Conservation (phyloP, 2,888 invertebrate genomes). For the Athripsodes cinereus region DNA sequence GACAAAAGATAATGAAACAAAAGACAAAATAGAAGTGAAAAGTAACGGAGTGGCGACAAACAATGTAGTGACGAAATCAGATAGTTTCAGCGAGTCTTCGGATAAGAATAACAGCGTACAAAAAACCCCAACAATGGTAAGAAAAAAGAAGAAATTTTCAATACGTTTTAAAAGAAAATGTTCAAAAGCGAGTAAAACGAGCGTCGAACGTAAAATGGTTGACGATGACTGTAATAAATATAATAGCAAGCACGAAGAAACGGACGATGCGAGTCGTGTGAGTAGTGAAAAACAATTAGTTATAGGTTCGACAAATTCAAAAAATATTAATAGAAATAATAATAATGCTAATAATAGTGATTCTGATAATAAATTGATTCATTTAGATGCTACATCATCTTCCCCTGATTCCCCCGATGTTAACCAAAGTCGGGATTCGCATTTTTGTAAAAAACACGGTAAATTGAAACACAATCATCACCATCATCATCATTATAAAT, state of each 20-base stretch:
- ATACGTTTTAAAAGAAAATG: constrained; percentile 38
- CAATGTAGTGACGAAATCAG: constrained; percentile 27
- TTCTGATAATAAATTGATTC: constrained; percentile 11
- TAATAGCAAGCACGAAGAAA: constrained; percentile 13
- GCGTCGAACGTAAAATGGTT: constrained; percentile 23
- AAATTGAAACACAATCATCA: constrained; percentile 10
- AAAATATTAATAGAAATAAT: background rate
- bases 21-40: background rate
- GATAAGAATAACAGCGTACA: constrained; percentile 18
- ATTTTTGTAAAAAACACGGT: constrained; percentile 23
- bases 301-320: background rate
- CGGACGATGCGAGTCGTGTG: constrained; percentile 19
- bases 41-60: constrained; percentile 12
- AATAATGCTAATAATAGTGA: background rate
- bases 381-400: constrained; percentile 23
- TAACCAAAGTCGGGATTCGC: constrained; percentile 15
- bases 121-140: constrained; percentile 27
- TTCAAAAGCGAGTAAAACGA: constrained; percentile 26
- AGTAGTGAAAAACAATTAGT: constrained; percentile 23
- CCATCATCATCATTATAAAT: constrained; percentile 1
- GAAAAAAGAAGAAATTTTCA: constrained; percentile 38
- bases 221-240: too few species aligned
- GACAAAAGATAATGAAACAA: background rate
- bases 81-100: constrained; percentile 23
- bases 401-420: constrained; percentile 22